These are phyloP conservation scores for Adelges cooleyi DNA, from an alignment of 1,140 invertebrate species.

Conservation along the genomic window DNA sequence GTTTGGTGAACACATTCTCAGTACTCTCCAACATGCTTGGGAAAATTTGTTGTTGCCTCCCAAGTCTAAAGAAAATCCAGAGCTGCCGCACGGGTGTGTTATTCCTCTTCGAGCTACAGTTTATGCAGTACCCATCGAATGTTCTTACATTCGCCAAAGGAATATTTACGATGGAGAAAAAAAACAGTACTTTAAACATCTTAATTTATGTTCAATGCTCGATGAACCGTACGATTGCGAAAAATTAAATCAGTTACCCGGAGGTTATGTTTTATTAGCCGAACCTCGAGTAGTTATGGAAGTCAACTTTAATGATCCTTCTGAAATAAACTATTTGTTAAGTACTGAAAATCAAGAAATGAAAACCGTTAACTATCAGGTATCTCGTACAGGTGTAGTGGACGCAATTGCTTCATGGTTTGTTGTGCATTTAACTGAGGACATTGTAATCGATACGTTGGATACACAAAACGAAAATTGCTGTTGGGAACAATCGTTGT, in stretches of 20 bases:
- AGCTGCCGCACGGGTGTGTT: conserved; percentile 39
- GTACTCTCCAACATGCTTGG: conserved; percentile 56
- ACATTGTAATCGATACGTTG: conserved; percentile 44
- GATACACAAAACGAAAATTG: conserved; percentile 36
- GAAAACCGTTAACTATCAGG: conserved; percentile 1
- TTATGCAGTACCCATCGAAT: conserved; percentile 48
- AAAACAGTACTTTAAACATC: background rate
- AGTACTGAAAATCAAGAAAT: background rate
- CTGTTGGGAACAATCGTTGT: conserved; percentile 68
- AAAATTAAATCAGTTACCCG: conserved; percentile 44
- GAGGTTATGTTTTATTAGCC: conserved; percentile 46
- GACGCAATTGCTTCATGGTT: conserved; percentile 61
- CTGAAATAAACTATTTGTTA: conserved; percentile 38
- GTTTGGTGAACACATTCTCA: conserved; percentile 59
- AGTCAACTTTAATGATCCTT: conserved; percentile 53
- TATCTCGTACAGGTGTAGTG: conserved; percentile 40
- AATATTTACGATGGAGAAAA: conserved; percentile 9
- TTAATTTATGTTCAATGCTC: background rate
- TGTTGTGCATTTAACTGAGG: conserved; percentile 55
- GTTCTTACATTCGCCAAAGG: conserved; percentile 33
- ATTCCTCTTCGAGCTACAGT: conserved; percentile 53
- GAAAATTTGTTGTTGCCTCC: conserved; percentile 42
- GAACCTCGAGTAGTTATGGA: conserved; percentile 44
- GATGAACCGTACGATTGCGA: conserved; percentile 56
- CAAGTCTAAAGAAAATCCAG: background rate